phyloP scores from a whole-genome alignment of 2,888 invertebrate species.

The Limnephilus marmoratus region DNA sequence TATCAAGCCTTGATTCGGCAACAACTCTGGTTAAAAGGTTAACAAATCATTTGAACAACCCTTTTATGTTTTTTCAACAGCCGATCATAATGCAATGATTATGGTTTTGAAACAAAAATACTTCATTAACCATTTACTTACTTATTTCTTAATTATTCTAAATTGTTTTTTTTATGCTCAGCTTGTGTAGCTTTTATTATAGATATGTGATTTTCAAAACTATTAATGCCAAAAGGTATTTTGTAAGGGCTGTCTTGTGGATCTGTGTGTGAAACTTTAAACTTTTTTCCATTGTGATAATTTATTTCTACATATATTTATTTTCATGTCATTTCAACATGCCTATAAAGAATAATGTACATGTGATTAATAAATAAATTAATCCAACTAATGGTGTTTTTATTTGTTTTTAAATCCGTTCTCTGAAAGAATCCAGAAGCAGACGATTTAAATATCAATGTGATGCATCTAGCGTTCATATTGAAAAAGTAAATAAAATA shows the following conservation, averaged over 20 bases:
- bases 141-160: neutral
- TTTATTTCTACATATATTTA: slow-evolving; percentile 27
- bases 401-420: neutral
- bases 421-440: neutral
- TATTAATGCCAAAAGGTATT: slow-evolving; percentile 45
- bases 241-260: neutral
- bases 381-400: slow-evolving; percentile 7
- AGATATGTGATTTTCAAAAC: neutral
- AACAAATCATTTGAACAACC: too few relatives aligned
- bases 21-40: too few relatives aligned
- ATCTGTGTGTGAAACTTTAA: slow-evolving; percentile 2
- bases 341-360: slow-evolving; percentile 24
- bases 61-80: neutral
- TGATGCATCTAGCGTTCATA: too few relatives aligned
- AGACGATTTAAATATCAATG: too few relatives aligned
- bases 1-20: too few relatives aligned
- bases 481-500: too few relatives aligned
- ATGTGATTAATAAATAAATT: slow-evolving; percentile 40
- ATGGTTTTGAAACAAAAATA: too few relatives aligned
- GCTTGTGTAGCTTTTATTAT: slow-evolving; percentile 10
- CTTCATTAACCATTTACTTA: neutral
- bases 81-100: neutral
- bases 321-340: slow-evolving; percentile 2
- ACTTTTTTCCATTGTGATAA: slow-evolving; percentile 39
- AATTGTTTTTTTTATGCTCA: neutral